Conservation (phyloP, 2,888 invertebrate species). For the Allophyes oxyacanthae region DNA sequence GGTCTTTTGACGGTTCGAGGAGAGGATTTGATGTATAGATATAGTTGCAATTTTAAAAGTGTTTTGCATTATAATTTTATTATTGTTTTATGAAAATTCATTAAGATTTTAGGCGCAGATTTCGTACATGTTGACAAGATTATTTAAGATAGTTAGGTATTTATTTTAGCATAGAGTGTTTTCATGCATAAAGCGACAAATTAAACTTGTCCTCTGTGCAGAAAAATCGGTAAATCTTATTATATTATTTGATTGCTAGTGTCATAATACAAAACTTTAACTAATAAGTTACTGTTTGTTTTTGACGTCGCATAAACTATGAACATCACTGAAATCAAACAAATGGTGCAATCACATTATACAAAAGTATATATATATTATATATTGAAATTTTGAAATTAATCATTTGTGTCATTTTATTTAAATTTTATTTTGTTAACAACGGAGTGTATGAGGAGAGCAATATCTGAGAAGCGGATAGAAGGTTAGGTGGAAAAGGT, state of each 20-base stretch:
- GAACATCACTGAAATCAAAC: conserved; percentile 66
- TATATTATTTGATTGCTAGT: conserved; percentile 73
- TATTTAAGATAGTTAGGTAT: conserved; percentile 89
- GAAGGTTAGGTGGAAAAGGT: conserved; percentile 79
- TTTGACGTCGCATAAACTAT: conserved; percentile 66
- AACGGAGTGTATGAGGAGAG: conserved; percentile 74
- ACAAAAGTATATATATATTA: conserved; percentile 66
- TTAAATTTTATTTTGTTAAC: conserved; percentile 60
- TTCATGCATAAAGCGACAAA: conserved; percentile 78
- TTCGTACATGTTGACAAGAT: conserved; percentile 87
- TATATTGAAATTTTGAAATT: conserved; percentile 39
- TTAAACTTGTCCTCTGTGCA: conserved; percentile 74
- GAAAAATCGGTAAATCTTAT: conserved; percentile 70
- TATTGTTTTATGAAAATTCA: conserved; percentile 87
- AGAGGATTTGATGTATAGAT: conserved; percentile 88
- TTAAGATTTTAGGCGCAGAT: conserved; percentile 87
- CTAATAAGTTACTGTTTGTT: conserved; percentile 61
- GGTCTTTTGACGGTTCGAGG: conserved; percentile 85
- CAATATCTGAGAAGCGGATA: conserved; percentile 80
- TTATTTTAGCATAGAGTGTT: conserved; percentile 88
- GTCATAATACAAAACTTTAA: conserved; percentile 76
- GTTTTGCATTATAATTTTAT: conserved; percentile 90
- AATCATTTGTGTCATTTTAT: conserved; percentile 55
- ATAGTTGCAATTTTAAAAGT: conserved; percentile 89
- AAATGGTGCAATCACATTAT: conserved; percentile 78